Base-by-base conservation (phyloP, 2,797 vertebrate genomes). In the Macrochelys suwanniensis region DNA sequence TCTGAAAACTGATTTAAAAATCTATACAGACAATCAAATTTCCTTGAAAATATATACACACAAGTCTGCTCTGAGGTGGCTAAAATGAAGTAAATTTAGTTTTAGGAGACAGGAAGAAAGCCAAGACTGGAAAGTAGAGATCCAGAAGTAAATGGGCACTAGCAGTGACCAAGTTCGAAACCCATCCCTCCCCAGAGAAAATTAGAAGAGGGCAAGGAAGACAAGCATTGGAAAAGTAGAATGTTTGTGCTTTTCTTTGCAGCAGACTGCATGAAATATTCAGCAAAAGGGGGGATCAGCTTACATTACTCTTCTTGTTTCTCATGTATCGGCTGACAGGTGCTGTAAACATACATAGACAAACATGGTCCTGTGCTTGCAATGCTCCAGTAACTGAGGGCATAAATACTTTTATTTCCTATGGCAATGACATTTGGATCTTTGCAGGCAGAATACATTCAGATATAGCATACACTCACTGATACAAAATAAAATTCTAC, bases 281-380 rank as follows among this genome's bases (percentile, higher is more conserved):
- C 98, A 99, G 97, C 98, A 98, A 98, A 98, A 98, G 97, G 97
- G 0, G 97, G 97, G 98, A 98, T 99, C 98, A 90, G 96, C 98
- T 99, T 99, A 98, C 98, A 98, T 98, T 98, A 98, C 98, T 98
- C 98, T 98, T 98, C 98, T 99, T 99, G 99, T 99, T 99, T 98
- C 98, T 98, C 98, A 7, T 99, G 99, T 98, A 98, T 99, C 97
- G 93, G 97, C 98, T 99, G 99, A 99, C 98, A 99, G 98, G 98
- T 98, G 98, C 98, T 98, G 98, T 99, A 99, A 99, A 99, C 98
- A 99, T 98, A 99, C 98, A 99, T 98, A 99, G 99, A 98, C 98
- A 99, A 99, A 99, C 99, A 99, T 95, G 95, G 97, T 96, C 97
- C 96, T 96, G 88, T 92, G 97, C 97, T 97, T 97, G 90, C 97